Base-by-base conservation (phyloP, 2,797 vertebrate species). In the Morelia viridis region DNA sequence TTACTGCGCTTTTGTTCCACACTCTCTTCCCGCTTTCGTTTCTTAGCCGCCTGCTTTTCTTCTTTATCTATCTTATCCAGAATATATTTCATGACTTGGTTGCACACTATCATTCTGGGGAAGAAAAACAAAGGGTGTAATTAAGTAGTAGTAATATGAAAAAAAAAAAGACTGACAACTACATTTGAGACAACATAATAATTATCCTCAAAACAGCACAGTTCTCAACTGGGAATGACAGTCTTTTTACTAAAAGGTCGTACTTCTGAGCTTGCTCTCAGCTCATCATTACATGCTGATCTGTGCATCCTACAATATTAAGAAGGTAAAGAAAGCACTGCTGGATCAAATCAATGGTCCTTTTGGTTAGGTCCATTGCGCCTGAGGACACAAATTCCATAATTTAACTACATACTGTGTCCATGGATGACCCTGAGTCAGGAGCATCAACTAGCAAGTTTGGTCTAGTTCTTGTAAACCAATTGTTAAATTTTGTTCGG, bases 1-100 rank as follows among this genome's bases (percentile, higher is more conserved):
- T 98, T 98, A 97, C 98, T 98, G 84, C 98, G 98, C 92, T 99
- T 99, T 91, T 99, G 99, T 92, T 99, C 99, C 94, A 99, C 98
- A 0, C 98, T 98, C 97, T 99, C 99, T 94, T 99, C 99, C 12
- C 99, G 98, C 94, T 99, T 99, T 92, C 97, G 97, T 95, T 98
- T 99, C 96, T 99, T 99, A 53, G 98, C 98, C 1, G 98, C 98
- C 97, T 99, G 99, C 93, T 98, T 98, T 96, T 99, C 99, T 93
- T 99, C 99, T 96, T 99, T 99, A 97, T 99, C 99, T 96, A 99
- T 99, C 96, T 99, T 99, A 98, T 99, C 99, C 96, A 99, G 98
- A 97, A 99, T 98, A 94, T 98, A 99, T 97, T 99, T 99, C 99
- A 99, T 99, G 96, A 99, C 99, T 97, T 99, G 99, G 98, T 99